A percentile compares a stretch with the other conserved stretches of the same genome.
These are phyloP conservation scores for Rostratula benghalensis DNA, from an alignment of 2,113 vertebrate species.

Conservation along the genomic window DNA sequence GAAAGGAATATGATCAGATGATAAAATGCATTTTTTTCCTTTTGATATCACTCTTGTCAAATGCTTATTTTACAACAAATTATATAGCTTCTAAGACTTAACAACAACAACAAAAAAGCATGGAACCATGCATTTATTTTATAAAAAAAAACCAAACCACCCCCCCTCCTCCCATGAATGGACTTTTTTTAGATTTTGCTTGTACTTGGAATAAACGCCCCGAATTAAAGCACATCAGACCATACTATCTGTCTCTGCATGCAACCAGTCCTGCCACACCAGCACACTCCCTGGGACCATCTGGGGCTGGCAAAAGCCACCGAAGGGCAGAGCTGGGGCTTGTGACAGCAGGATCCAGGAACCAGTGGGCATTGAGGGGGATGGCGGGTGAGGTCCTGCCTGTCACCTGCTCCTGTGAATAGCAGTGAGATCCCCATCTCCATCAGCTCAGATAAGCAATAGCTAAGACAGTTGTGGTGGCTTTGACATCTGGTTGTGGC, in stretches of 20 bases:
- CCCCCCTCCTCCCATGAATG: background rate
- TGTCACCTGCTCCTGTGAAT: background rate
- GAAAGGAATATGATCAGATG: background rate
- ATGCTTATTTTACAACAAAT: background rate
- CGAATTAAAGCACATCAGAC: background rate
- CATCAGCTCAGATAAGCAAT: accelerated
- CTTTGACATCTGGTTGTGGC: accelerated
- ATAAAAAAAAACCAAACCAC: background rate
- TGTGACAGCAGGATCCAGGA: background rate
- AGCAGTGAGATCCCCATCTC: background rate
- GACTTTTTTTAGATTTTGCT: background rate
- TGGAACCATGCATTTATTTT: background rate
- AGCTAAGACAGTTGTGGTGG: background rate
- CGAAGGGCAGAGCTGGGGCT: background rate
- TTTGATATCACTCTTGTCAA: background rate
- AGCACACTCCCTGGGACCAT: background rate
- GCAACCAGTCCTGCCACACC: background rate
- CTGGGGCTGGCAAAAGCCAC: background rate
- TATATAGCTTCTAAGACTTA: background rate
- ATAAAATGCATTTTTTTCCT: background rate
- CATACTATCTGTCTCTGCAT: too few relatives aligned
- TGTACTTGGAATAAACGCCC: background rate
- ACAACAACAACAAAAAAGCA: background rate
- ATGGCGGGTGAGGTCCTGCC: background rate
- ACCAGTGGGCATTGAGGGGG: background rate